Conservation (phyloP, 2,113 vertebrate species). For the Lasiurus cinereus region DNA sequence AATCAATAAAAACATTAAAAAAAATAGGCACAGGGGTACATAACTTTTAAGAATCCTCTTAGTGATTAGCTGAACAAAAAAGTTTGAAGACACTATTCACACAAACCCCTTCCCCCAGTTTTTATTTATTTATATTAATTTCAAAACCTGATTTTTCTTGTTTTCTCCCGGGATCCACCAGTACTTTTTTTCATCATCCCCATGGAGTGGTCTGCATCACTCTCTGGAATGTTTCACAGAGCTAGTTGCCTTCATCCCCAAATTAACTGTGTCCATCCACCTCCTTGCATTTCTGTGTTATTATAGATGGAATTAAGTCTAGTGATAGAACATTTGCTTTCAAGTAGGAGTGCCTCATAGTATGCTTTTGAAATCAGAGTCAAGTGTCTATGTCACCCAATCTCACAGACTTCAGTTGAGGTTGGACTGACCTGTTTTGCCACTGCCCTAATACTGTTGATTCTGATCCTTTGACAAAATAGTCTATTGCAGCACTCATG, state of each 20-base stretch:
- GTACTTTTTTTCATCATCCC: neutral
- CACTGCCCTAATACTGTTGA: no score
- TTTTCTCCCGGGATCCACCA: neutral
- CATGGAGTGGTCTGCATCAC: neutral
- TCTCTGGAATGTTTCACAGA: neutral
- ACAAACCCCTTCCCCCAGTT: fast-evolving
- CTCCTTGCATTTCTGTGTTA: neutral
- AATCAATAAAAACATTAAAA: neutral
- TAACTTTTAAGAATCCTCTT: conserved; percentile 5
- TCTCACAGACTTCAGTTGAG: neutral
- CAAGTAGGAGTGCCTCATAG: neutral
- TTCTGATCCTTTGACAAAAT: neutral
- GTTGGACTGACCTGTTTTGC: neutral
- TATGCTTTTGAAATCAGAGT: neutral
- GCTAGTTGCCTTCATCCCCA: neutral
- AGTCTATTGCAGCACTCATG: neutral
- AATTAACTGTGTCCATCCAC: neutral
- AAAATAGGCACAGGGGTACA: neutral
- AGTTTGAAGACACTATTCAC: neutral
- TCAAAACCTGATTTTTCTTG: neutral
- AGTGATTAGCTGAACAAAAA: neutral
- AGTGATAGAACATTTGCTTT: neutral
- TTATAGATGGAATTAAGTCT: neutral
- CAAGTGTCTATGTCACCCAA: neutral
- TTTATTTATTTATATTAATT: neutral